Evolutionary conservation across 1,140 invertebrate species (phyloP).

Genomic region (Mesaphorura yosii): DNA sequence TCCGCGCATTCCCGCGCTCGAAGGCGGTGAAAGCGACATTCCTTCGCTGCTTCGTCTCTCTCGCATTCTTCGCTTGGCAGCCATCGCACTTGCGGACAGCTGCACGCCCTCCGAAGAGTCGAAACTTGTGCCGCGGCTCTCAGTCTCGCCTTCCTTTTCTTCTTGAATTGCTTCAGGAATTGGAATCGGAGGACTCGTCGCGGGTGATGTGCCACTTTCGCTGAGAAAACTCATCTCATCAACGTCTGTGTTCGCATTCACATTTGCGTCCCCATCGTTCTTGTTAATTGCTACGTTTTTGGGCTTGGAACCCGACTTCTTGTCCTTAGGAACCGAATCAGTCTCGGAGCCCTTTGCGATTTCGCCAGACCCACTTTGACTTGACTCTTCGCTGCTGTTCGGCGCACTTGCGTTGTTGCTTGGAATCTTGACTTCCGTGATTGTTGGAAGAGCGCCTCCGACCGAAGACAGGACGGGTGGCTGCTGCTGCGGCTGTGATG

Average conservation of each 20-base stretch:
- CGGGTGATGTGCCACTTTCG: constrained; percentile 4
- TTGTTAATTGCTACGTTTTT: no score
- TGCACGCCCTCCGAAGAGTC: not conserved
- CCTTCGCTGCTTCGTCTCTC: constrained; percentile 27
- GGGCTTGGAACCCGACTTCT: no score
- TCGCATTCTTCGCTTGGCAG: constrained; percentile 3
- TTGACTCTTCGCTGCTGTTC: constrained; percentile 11
- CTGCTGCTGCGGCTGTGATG: no score
- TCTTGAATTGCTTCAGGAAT: constrained; percentile 23
- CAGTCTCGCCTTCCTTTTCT: constrained; percentile 18
- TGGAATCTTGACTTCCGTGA: constrained; percentile 55
- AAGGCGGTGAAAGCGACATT: constrained; percentile 14
- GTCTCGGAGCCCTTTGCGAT: constrained; percentile 3
- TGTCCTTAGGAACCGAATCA: no score
- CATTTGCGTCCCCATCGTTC: not conserved
- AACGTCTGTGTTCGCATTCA: not conserved
- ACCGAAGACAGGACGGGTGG: no score
- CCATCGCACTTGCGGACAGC: constrained; percentile 14
- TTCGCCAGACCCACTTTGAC: not conserved
- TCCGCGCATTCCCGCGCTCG: constrained; percentile 6
- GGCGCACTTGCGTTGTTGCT: constrained; percentile 32
- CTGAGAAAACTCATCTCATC: constrained; percentile 3
- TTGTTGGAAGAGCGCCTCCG: constrained; percentile 62
- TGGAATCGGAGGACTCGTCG: constrained; percentile 11
- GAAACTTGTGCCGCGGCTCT: no score